Conservation (phyloP, 2,888 invertebrate species). For the Athripsodes cinereus region DNA sequence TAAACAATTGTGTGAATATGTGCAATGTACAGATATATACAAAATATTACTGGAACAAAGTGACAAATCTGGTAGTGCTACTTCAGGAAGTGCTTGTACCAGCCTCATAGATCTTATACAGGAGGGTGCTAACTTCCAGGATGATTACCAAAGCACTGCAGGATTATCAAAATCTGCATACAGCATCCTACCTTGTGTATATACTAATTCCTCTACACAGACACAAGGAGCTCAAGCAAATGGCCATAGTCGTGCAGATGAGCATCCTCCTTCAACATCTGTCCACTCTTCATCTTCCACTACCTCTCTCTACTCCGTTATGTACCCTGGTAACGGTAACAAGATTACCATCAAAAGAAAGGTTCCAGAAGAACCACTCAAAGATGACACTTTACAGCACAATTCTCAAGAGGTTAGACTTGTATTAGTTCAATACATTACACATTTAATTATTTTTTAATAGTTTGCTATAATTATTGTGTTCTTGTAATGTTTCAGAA, state of each 20-base stretch:
- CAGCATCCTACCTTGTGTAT: conserved; percentile 67
- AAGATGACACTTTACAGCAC: neutral
- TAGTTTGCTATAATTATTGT: conserved; percentile 32
- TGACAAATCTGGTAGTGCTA: conserved; percentile 43
- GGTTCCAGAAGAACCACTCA: conserved; percentile 31
- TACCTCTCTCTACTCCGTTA: conserved; percentile 66
- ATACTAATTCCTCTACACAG: conserved; percentile 57
- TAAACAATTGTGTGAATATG: conserved; percentile 79
- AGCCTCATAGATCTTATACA: conserved; percentile 70
- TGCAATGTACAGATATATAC: conserved; percentile 68
- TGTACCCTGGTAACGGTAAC: conserved; percentile 74
- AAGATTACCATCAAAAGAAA: conserved; percentile 80
- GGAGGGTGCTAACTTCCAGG: conserved; percentile 73
- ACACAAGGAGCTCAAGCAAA: conserved; percentile 31
- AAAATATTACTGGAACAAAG: conserved; percentile 53
- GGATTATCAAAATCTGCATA: conserved; percentile 70
- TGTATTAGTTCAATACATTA: too few relatives aligned
- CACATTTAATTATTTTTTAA: too few relatives aligned
- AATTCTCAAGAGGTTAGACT: neutral
- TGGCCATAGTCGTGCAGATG: conserved; percentile 8
- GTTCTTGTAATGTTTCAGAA: neutral
- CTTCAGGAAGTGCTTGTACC: conserved; percentile 47
- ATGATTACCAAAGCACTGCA: conserved; percentile 66
- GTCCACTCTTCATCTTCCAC: conserved; percentile 53
- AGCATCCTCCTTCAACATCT: conserved; percentile 31